Percentiles rank a stretch among this genome's conserved stretches.
Conservation (phyloP, 2,797 vertebrate genomes). For the Psittacula echo region DNA sequence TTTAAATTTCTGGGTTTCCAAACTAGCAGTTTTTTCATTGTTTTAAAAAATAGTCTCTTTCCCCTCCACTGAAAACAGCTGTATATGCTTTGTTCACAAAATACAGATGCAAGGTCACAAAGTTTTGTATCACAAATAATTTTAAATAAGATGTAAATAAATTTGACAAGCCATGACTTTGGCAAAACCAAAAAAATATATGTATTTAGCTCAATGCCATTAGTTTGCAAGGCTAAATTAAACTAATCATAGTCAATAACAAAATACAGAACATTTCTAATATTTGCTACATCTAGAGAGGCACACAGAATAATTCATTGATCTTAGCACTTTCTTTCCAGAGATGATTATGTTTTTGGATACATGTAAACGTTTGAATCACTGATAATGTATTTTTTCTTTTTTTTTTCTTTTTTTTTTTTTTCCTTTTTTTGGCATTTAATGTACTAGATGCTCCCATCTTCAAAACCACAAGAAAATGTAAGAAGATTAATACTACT, state of each 20-base stretch:
- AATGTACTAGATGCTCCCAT: slow-evolving; percentile 90
- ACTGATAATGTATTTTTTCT: slow-evolving; percentile 80
- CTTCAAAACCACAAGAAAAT: slow-evolving; percentile 85
- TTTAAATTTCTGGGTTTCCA: slow-evolving; percentile 37
- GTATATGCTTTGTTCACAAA: slow-evolving; percentile 62
- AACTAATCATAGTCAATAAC: slow-evolving; percentile 86
- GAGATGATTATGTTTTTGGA: slow-evolving; percentile 88
- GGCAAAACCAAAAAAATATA: slow-evolving; percentile 80
- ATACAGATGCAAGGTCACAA: slow-evolving; percentile 79
- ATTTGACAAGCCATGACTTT: slow-evolving; percentile 85
- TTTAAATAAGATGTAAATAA: slow-evolving; percentile 80
- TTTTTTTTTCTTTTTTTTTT: slow-evolving; percentile 58
- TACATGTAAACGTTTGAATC: slow-evolving; percentile 90
- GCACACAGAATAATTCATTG: slow-evolving; percentile 85
- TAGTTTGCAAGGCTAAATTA: slow-evolving; percentile 87
- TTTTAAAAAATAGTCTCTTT: slow-evolving; percentile 60
- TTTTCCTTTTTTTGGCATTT: slow-evolving; percentile 83
- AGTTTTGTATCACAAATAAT: slow-evolving; percentile 82
- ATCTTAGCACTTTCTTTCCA: slow-evolving; percentile 86
- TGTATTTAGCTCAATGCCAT: slow-evolving; percentile 86
- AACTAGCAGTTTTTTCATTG: slow-evolving; percentile 39
- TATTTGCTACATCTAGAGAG: slow-evolving; percentile 91
- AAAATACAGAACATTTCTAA: slow-evolving; percentile 86
- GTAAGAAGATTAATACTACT: slow-evolving; percentile 92
- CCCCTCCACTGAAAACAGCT: slow-evolving; percentile 53